Base-by-base conservation (phyloP, 1,140 invertebrate genomes). In the Lineus longissimus region DNA sequence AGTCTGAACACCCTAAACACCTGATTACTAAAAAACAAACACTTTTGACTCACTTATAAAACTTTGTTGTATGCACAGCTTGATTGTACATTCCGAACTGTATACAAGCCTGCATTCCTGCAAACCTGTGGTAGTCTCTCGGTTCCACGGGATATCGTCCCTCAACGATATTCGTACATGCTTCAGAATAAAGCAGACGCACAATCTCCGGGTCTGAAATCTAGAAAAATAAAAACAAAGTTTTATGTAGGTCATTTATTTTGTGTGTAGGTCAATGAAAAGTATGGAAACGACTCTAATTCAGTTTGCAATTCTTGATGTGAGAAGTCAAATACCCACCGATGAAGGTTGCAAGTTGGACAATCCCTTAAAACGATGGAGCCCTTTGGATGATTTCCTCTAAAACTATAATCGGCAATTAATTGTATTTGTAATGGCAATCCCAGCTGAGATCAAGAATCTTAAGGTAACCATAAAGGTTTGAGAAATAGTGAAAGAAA, bases 51-150 rank as follows among this genome's bases (percentile, higher is more conserved):
- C n/a, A 51, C 47, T 51, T 51, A 27, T 51, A 51, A 51, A 51
- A 51, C n/a, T 51, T 51, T 27, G n/a, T 4, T 7, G n/a, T 27
- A 27, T 51, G 47, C n/a, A 6, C 25, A 7, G 6, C 25, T 51
- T 6, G 19, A 27, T 51, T 27, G 47, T 51, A 51, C 25, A 7
- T 51, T 19, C 47, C 47, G n/a, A 23, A 27, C n/a, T 4, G 9
- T 23, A 51, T n/a, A n/a, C 19, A 23, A 7, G 25, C 25, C n/a
- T 51, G 47, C n/a, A 51, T 51, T 19, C 47, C 47, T 7, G 47
- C 47, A 23, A 51, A 51, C 9, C 47, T 19, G 25, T 51, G 47
- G n/a, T 51, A 51, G 47, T 51, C 47, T 51, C 25, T 27, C n/a
- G 47, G 25, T 51, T 51, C 47, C 19, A 51, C 25, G 4, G 47